Percentiles rank a stretch among this genome's conserved stretches.
Evolutionary conservation across 1,140 invertebrate species (phyloP).

Genomic region (Chrysoperla carnea): DNA sequence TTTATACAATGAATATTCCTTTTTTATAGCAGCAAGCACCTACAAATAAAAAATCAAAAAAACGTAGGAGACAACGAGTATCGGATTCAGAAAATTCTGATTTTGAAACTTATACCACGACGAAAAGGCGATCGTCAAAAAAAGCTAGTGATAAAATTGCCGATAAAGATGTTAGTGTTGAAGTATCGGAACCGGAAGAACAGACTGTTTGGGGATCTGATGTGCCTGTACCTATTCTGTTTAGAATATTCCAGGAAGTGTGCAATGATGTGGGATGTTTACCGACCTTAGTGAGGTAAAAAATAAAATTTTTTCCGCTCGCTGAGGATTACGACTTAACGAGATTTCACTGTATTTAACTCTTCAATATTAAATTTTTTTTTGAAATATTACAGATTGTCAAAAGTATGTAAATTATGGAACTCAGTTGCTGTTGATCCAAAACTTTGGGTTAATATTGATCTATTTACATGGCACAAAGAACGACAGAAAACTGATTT

Average conservation of each 20-base stretch:
- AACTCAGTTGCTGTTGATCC: conserved; percentile 42
- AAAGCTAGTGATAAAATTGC: conserved; percentile 9
- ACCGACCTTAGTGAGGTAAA: conserved; percentile 50
- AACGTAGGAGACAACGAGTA: conserved; percentile 24
- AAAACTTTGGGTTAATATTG: conserved; percentile 55
- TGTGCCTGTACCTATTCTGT: conserved; percentile 44
- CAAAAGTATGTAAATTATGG: conserved; percentile 59
- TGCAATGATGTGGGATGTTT: conserved; percentile 46
- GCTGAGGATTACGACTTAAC: too few species aligned
- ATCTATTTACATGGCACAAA: conserved; percentile 52
- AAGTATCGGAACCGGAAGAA: conserved; percentile 23
- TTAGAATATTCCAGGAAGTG: conserved; percentile 49
- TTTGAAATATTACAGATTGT: conserved; percentile 32
- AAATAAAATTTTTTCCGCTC: too few species aligned
- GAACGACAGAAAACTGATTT: conserved; percentile 53
- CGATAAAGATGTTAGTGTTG: conserved; percentile 14
- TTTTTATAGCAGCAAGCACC: conserved; percentile 2
- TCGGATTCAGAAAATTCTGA: conserved; percentile 28
- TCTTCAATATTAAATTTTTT: conserved; percentile 3
- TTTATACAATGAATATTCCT: too few species aligned
- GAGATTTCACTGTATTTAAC: neutral
- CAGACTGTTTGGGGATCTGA: conserved; percentile 36
- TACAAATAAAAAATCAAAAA: conserved; percentile 23
- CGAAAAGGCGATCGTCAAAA: conserved; percentile 14
- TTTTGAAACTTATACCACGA: conserved; percentile 20